Evolutionary conservation across 1,140 invertebrate species (phyloP).

Genomic region (Geopemphigus sp.): DNA sequence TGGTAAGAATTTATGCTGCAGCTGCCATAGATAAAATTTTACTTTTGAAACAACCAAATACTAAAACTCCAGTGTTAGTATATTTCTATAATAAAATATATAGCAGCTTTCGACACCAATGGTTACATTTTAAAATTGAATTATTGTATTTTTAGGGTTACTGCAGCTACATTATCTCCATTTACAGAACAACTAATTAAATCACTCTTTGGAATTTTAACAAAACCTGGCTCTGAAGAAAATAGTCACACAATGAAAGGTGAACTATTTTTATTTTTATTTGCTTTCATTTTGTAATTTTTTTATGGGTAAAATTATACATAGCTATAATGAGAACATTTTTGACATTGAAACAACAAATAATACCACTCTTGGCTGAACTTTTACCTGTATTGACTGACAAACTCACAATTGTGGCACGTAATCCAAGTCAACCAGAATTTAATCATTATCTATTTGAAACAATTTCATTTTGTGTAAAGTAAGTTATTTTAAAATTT

Average conservation of each 20-base stretch:
- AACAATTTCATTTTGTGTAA: slow-evolving; percentile 82
- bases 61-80: slow-evolving; percentile 60
- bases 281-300: background rate
- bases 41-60: slow-evolving; percentile 64
- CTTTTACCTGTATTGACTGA: slow-evolving; percentile 80
- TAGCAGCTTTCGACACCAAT: slow-evolving; percentile 12
- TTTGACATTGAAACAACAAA: slow-evolving; percentile 73
- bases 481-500: slow-evolving; percentile 58
- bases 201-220: slow-evolving; percentile 73
- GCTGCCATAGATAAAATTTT: slow-evolving; percentile 87
- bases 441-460: slow-evolving; percentile 99
- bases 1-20: slow-evolving; percentile 93
- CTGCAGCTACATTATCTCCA: slow-evolving; percentile 61
- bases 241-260: slow-evolving; percentile 98
- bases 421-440: slow-evolving; percentile 93
- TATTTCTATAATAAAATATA: slow-evolving; percentile 28
- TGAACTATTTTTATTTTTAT: slow-evolving; percentile 53
- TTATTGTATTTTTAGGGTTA: slow-evolving; percentile 60
- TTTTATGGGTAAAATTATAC: slow-evolving; percentile 52
- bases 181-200: slow-evolving; percentile 67
- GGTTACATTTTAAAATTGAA: slow-evolving; percentile 3
- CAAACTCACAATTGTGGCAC: slow-evolving; percentile 80
- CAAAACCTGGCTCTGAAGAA: slow-evolving; percentile 73
- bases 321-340: slow-evolving; percentile 86
- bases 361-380: slow-evolving; percentile 76